A percentile compares a stretch with the other conserved stretches of the same genome.
Evolutionary conservation across 1,140 invertebrate species (phyloP).

Genomic region (Meloidogyne exigua): DNA sequence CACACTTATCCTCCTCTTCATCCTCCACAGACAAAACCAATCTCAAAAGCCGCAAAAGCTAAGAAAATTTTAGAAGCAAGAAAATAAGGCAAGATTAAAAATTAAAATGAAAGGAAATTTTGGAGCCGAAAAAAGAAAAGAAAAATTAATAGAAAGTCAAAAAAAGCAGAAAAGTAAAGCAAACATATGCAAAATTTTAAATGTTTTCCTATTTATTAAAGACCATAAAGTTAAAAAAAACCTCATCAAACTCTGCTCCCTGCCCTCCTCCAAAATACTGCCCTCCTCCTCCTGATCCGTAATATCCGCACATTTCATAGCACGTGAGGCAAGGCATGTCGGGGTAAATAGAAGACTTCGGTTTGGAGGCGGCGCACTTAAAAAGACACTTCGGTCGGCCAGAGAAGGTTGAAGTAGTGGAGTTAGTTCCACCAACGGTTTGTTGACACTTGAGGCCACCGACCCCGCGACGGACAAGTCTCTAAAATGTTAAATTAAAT

Average conservation of each 20-base stretch:
- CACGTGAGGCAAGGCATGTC: neutral
- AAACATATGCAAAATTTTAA: no score
- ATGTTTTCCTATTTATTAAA: no score
- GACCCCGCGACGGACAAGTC: conserved; percentile 27
- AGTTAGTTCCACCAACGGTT: conserved; percentile 5
- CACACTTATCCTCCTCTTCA: neutral
- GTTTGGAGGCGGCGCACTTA: conserved; percentile 32
- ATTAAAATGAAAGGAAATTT: no score
- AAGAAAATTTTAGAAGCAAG: neutral
- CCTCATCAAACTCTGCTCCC: neutral
- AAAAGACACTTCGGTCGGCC: conserved; percentile 35
- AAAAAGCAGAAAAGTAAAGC: no score
- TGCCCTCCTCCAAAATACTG: neutral
- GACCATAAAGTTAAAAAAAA: neutral
- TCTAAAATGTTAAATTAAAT: neutral
- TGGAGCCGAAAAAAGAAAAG: neutral
- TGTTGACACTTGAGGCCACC: conserved; percentile 27
- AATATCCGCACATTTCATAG: neutral
- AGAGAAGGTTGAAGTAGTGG: conserved; percentile 12
- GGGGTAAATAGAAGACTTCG: conserved; percentile 12
- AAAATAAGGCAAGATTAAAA: no score
- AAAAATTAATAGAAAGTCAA: neutral
- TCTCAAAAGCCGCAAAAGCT: neutral
- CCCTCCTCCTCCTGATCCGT: neutral
- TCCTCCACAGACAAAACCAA: neutral